Percentiles rank a stretch among this genome's conserved stretches.
Conservation (phyloP, 2,797 vertebrate species). For the Ctenopoma kingsleyae region DNA sequence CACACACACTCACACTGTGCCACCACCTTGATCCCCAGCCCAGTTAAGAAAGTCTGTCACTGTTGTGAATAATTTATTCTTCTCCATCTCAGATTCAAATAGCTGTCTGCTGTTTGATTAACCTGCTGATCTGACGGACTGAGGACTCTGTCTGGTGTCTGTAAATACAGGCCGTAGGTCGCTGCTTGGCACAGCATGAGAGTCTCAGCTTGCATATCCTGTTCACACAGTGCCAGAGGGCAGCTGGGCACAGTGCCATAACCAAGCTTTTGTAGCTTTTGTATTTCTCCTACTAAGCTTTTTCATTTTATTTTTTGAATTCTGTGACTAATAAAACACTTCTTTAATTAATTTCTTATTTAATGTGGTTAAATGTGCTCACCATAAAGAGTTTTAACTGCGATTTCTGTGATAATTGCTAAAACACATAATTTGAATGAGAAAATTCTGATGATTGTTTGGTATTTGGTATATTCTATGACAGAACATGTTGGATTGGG, state of each 20-base stretch:
- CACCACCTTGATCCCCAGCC: conserved; percentile 16
- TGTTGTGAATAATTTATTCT: conserved; percentile 68
- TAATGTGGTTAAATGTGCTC: too few relatives aligned
- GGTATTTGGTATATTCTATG: too few relatives aligned
- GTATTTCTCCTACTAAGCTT: conserved; percentile 16
- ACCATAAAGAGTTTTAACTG: background rate
- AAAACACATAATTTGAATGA: conserved; percentile 11
- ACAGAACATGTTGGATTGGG: too few relatives aligned
- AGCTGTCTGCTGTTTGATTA: conserved; percentile 73
- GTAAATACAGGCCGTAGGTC: conserved; percentile 61
- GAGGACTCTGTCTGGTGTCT: conserved; percentile 44
- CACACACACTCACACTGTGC: background rate
- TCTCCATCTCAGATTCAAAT: conserved; percentile 58
- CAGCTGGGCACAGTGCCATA: conserved; percentile 41
- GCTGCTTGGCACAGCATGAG: conserved; percentile 34
- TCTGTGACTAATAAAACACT: conserved; percentile 8
- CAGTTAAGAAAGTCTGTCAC: conserved; percentile 47
- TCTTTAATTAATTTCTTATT: conserved; percentile 20
- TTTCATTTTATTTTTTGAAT: conserved; percentile 13
- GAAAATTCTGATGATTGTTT: background rate
- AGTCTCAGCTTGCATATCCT: conserved; percentile 58
- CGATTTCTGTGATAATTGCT: background rate
- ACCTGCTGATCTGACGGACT: conserved; percentile 66
- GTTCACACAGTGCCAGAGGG: conserved; percentile 51
- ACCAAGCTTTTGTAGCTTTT: conserved; percentile 41